Evolutionary conservation across 2,888 invertebrate species (phyloP).

Genomic region (Sarcophaga caerulescens): DNA sequence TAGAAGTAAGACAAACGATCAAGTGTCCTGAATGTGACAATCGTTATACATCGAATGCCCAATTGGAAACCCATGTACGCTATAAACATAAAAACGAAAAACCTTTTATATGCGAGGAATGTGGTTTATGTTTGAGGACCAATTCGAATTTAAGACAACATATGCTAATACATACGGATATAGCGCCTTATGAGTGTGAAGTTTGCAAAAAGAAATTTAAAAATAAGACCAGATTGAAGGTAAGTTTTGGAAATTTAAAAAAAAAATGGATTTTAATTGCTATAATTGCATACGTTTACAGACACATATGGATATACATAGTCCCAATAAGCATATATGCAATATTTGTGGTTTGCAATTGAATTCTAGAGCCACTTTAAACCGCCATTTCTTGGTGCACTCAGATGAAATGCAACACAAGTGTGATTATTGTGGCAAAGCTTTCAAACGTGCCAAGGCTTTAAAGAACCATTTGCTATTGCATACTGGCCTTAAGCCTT

Average conservation of each 20-base stretch:
- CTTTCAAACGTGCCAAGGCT: conserved; percentile 80
- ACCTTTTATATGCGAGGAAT: conserved; percentile 82
- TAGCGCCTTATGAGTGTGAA: conserved; percentile 81
- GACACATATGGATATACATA: conserved; percentile 78
- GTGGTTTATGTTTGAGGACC: conserved; percentile 81
- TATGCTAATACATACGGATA: conserved; percentile 82
- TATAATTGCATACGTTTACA: conserved; percentile 52
- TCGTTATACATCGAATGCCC: conserved; percentile 74
- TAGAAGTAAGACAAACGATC: conserved; percentile 70
- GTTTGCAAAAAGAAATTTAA: conserved; percentile 81
- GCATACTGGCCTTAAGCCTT: conserved; percentile 80
- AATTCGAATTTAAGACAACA: conserved; percentile 82
- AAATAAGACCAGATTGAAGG: conserved; percentile 76
- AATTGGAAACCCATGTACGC: conserved; percentile 75
- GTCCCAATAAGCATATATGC: conserved; percentile 78
- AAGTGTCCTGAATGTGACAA: conserved; percentile 77
- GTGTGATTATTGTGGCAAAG: conserved; percentile 78
- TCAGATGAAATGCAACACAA: conserved; percentile 79
- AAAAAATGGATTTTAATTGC: not conserved
- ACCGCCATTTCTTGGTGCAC: conserved; percentile 78
- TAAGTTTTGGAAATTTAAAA: conserved; percentile 20
- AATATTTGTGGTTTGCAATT: conserved; percentile 77
- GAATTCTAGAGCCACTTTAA: conserved; percentile 77
- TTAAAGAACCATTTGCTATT: conserved; percentile 80
- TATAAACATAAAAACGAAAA: conserved; percentile 79